A percentile compares a stretch with the other conserved stretches of the same genome.
Conservation (phyloP, 2,888 invertebrate genomes). For the Blera fallax region DNA sequence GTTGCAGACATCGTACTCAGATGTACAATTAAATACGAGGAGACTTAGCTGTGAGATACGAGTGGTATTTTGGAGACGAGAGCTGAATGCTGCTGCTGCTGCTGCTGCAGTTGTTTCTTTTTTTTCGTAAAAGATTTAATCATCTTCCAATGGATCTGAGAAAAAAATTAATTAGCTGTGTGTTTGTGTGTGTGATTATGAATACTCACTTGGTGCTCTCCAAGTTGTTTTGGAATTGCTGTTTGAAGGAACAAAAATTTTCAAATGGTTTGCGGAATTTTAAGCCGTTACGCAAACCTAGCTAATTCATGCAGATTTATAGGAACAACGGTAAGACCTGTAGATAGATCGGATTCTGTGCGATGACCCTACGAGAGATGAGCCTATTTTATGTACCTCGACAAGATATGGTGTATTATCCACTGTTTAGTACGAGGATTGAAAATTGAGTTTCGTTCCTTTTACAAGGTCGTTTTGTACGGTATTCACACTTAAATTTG, state of each 20-base stretch:
- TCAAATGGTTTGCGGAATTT: not conserved
- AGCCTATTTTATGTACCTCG: too few species aligned
- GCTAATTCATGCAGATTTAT: too few species aligned
- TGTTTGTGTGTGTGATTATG: slow-evolving; percentile 27
- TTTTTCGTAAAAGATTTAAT: slow-evolving; percentile 14
- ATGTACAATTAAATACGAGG: slow-evolving; percentile 44
- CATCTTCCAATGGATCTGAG: slow-evolving; percentile 30
- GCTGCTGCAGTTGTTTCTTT: not conserved
- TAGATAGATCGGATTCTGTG: too few species aligned
- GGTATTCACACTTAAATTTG: too few species aligned
- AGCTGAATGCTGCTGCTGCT: slow-evolving; percentile 13
- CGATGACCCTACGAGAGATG: too few species aligned
- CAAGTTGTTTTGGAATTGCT: not conserved
- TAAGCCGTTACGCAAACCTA: not conserved
- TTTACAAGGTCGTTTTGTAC: too few species aligned
- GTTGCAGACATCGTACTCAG: slow-evolving; percentile 41
- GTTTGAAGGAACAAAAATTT: not conserved
- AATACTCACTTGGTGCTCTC: slow-evolving; percentile 34
- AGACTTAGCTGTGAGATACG: slow-evolving; percentile 9
- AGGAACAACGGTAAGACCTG: too few species aligned
- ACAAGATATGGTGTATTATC: too few species aligned
- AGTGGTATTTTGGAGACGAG: slow-evolving; percentile 35
- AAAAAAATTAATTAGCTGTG: slow-evolving; percentile 60
- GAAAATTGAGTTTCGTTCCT: too few species aligned
- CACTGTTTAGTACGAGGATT: too few species aligned